Evolutionary conservation across 2,113 vertebrate genomes (phyloP).

Genomic region (Onychostoma macrolepis): DNA sequence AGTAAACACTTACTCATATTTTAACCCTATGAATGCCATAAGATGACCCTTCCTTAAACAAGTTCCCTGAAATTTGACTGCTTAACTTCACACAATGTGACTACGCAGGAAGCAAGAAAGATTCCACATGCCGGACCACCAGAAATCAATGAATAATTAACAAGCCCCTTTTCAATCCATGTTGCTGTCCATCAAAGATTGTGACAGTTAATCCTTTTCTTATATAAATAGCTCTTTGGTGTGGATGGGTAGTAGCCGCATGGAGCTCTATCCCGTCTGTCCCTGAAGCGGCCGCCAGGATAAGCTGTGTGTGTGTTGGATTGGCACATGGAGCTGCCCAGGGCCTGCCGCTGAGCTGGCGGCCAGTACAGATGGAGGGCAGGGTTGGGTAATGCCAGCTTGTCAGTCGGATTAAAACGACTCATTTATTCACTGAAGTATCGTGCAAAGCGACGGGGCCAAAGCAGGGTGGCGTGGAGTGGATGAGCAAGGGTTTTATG

Average conservation of each 20-base stretch:
- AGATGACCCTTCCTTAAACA: neutral
- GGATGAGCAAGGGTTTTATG: conserved; percentile 67
- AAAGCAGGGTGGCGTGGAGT: conserved; percentile 79
- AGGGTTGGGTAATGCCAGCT: conserved; percentile 97
- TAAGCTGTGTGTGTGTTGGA: conserved; percentile 83
- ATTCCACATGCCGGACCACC: conserved; percentile 40
- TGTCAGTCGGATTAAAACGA: conserved; percentile 99
- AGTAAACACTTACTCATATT: neutral
- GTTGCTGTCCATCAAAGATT: conserved; percentile 78
- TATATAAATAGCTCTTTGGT: conserved; percentile 86
- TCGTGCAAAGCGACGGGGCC: conserved; percentile 94
- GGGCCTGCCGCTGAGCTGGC: conserved; percentile 81
- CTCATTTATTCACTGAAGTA: conserved; percentile 99
- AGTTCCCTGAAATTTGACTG: neutral
- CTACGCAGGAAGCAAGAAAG: conserved; percentile 35
- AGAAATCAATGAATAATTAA: conserved; percentile 57
- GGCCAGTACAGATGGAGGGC: conserved; percentile 99
- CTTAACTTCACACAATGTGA: conserved; percentile 23
- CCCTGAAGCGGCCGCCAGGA: conserved; percentile 83
- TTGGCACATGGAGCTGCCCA: conserved; percentile 80
- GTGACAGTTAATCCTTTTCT: conserved; percentile 81
- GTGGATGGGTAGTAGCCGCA: conserved; percentile 77
- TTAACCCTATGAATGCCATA: neutral
- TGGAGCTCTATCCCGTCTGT: conserved; percentile 83
- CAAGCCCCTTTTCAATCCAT: conserved; percentile 63